phyloP scores from a whole-genome alignment of 2,113 vertebrate species.

The Rhineura floridana region DNA sequence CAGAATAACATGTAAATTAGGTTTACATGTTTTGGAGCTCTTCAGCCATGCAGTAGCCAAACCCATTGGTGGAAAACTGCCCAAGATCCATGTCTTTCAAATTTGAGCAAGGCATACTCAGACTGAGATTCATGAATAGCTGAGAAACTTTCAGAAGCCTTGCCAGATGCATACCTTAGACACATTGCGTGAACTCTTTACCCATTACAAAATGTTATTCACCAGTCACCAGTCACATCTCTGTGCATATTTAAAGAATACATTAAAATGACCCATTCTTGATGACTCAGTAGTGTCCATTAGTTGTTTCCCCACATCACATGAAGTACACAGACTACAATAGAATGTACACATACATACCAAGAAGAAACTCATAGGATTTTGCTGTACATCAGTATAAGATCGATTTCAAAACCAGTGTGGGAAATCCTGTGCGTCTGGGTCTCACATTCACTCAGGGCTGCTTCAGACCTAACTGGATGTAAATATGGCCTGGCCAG shows the following conservation, averaged over 20 bases:
- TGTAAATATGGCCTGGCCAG: too few relatives aligned
- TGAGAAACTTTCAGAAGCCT: background rate
- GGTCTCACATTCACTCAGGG: too few relatives aligned
- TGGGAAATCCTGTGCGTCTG: too few relatives aligned
- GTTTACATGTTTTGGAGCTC: background rate
- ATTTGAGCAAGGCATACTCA: background rate
- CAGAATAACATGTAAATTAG: conserved; percentile 2
- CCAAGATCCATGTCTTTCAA: background rate
- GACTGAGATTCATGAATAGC: background rate
- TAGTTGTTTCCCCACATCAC: background rate
- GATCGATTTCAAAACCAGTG: background rate
- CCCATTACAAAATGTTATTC: background rate
- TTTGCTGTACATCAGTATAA: background rate
- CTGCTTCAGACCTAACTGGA: too few relatives aligned
- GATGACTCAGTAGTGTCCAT: background rate
- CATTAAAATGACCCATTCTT: background rate
- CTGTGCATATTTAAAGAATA: background rate
- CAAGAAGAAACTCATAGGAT: too few relatives aligned
- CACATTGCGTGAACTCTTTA: too few relatives aligned
- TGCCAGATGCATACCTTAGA: background rate
- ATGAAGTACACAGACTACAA: background rate
- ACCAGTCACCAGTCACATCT: background rate
- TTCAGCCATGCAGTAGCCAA: background rate
- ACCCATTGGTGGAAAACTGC: background rate
- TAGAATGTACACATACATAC: too few relatives aligned